phyloP scores from a whole-genome alignment of 1,140 invertebrate species.

The Helicoverpa zea region DNA sequence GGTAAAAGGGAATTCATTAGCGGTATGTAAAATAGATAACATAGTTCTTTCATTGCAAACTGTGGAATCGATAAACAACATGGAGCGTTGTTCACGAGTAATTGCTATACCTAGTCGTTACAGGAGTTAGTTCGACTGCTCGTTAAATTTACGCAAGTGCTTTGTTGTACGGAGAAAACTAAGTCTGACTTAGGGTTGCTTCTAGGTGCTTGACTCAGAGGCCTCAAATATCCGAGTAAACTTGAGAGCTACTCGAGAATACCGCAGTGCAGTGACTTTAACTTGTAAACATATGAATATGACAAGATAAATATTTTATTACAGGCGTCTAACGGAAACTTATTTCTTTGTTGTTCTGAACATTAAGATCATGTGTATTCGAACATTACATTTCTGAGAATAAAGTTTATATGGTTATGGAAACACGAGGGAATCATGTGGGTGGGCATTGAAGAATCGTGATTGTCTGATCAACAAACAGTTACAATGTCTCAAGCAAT shows the following conservation, averaged over 20 bases:
- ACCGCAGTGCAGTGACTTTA: conserved; percentile 52
- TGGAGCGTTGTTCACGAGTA: conserved; percentile 1
- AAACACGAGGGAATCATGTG: no score
- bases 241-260: conserved; percentile 40
- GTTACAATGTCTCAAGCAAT: no score
- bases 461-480: no score
- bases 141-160: conserved; percentile 57
- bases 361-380: not conserved
- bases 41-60: not conserved
- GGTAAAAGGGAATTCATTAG: conserved; percentile 4
- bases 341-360: not conserved
- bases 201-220: conserved; percentile 40
- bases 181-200: conserved; percentile 54
- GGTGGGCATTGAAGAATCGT: no score
- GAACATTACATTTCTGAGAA: not conserved
- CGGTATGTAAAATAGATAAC: conserved; percentile 21
- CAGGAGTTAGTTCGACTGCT: conserved; percentile 11
- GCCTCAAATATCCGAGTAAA: conserved; percentile 51
- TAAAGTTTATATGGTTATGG: no score
- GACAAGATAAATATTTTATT: conserved; percentile 8
- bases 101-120: conserved; percentile 12
- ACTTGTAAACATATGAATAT: conserved; percentile 19
- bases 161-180: conserved; percentile 55
- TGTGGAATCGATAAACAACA: conserved; percentile 11
- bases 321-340: not conserved